Evolutionary conservation across 1,140 invertebrate species (phyloP), one percentile per base, ranked within the genome.

Genomic region (Ceratosolen solmsi): DNA sequence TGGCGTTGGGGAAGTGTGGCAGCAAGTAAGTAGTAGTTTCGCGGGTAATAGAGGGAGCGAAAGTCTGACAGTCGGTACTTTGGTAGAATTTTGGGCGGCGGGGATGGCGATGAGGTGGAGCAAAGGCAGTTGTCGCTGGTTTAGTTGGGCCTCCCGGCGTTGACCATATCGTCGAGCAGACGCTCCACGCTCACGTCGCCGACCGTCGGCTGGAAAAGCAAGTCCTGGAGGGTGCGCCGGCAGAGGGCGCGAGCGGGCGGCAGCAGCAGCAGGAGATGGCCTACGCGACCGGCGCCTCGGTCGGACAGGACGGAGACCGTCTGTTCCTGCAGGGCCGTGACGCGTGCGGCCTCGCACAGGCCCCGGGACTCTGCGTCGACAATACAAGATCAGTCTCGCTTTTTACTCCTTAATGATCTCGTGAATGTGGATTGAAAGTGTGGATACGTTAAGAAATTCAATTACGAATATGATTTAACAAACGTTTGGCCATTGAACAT

Each of bases 271-370:
- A 97, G 91, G 0, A 97, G 90, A 72, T 94, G 94, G 0, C 95
- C 95, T 75, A 96, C 94, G 22, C 96, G 92, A 1, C 93, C 93
- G 82, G 93, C 91, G 63, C 93, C 93, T 86, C 94, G 85, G 80
- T 96, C 95, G 79, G 94, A 94, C 2, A 97, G 91, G 88, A 96
- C 94, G 9, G 95, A 90, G 51, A 96, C 94, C 0, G 95, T 95
- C 89, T 96, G 95, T 84, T 96, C 96, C 91, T 97, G 96, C 1
- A 96, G 86, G 1, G 94, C 89, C 87, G 96, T 94, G 3, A 96
- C 92, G 82, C 95, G 93, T 2, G 91, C 87, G 0, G 93, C 89
- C 83, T 95, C 93, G 56, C 92, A 92, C n/a, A 95, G 89, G 2
- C 94, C 94, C 84, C 93, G 88, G 38, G 92, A 92, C 89, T 96